These are phyloP conservation scores for Felis chaus DNA, from an alignment of 2,113 vertebrate species.

Conservation along the genomic window DNA sequence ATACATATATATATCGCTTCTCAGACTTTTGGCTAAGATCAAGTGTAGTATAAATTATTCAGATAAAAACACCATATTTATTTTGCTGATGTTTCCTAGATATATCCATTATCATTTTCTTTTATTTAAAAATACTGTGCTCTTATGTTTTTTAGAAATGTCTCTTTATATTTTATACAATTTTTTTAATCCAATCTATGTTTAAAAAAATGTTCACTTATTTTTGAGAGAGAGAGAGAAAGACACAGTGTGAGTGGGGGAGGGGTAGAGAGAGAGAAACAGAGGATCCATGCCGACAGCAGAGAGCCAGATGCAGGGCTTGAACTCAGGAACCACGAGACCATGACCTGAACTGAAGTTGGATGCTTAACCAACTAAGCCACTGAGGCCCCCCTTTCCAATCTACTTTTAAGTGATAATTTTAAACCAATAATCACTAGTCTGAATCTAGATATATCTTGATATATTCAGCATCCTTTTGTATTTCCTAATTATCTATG, in stretches of 20 bases:
- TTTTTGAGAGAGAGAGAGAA: no score
- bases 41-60: not conserved
- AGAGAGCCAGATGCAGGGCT: no score
- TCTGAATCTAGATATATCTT: not conserved
- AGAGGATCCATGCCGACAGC: no score
- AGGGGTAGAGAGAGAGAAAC: no score
- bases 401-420: not conserved
- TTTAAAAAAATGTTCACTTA: not conserved
- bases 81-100: not conserved
- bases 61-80: not conserved
- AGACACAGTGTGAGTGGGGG: no score
- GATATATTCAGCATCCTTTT: not conserved
- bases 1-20: no score
- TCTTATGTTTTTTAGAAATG: not conserved
- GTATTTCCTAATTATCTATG: not conserved
- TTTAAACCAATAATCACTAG: not conserved
- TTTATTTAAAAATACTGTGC: not conserved
- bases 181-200: not conserved
- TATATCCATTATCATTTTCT: not conserved
- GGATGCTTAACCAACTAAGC: no score
- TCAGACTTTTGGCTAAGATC: no score
- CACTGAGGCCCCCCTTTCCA: not conserved
- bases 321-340: no score
- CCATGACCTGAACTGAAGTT: no score
- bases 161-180: not conserved